A percentile compares a stretch with the other conserved stretches of the same genome.
phyloP scores from a whole-genome alignment of 1,140 invertebrate genomes.

The Zaprionus nigranus region DNA sequence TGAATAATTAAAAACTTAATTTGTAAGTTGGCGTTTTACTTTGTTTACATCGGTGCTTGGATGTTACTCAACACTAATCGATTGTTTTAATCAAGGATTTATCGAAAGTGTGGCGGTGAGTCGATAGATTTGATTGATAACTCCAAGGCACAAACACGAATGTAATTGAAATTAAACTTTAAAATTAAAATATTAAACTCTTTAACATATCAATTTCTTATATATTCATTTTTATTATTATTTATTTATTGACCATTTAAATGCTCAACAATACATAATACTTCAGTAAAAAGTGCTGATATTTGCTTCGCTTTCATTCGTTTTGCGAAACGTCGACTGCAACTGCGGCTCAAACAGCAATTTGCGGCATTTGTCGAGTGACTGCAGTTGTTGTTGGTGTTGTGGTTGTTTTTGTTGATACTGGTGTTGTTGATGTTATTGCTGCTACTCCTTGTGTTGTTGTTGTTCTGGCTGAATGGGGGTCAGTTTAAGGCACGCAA shows the following conservation, averaged over 20 bases:
- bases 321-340: background rate
- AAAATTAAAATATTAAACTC: too few species aligned
- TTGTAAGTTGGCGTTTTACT: too few species aligned
- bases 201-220: too few species aligned
- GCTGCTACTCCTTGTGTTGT: background rate
- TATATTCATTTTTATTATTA: slow-evolving; percentile 6
- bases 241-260: background rate
- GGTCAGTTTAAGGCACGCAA: slow-evolving; percentile 22
- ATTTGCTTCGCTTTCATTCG: background rate
- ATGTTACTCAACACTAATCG: too few species aligned
- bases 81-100: too few species aligned
- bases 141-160: too few species aligned
- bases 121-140: too few species aligned
- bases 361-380: slow-evolving; percentile 2
- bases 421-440: background rate
- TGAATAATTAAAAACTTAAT: too few species aligned
- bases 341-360: slow-evolving; percentile 13
- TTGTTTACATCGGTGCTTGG: too few species aligned
- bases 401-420: background rate
- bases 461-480: background rate
- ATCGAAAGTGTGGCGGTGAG: too few species aligned
- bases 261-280: background rate
- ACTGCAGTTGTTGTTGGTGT: background rate
- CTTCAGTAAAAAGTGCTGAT: slow-evolving; percentile 12
- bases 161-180: too few species aligned